These are phyloP conservation scores for Proteles cristata DNA, from an alignment of 2,113 vertebrate species.

Conservation along the genomic window DNA sequence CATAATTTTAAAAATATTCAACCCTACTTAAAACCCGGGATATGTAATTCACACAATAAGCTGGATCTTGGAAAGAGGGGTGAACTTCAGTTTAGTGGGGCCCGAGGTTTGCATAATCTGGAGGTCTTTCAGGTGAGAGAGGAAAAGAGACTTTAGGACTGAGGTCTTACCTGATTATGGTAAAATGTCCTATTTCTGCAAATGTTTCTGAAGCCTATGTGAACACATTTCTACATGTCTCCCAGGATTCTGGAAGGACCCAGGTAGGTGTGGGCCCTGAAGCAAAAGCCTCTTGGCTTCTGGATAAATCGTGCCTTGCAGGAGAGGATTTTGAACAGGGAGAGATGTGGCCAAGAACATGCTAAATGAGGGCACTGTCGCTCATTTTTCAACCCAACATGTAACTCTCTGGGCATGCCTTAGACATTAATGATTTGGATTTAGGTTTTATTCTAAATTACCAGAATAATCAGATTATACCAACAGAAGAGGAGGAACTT, in stretches of 20 bases:
- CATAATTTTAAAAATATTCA: neutral
- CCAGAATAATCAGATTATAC: neutral
- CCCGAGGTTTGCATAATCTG: neutral
- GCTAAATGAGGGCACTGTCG: neutral
- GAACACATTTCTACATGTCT: neutral
- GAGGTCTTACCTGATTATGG: neutral
- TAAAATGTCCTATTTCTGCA: neutral
- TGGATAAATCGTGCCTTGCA: neutral
- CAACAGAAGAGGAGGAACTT: neutral
- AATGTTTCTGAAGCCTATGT: neutral
- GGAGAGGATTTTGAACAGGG: neutral
- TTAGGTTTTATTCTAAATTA: slow-evolving; percentile 29
- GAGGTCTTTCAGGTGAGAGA: neutral
- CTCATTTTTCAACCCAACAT: neutral
- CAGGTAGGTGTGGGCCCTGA: neutral
- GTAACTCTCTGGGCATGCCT: neutral
- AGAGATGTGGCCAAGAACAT: neutral
- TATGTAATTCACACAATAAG: neutral
- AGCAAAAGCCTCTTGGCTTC: neutral
- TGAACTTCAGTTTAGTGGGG: neutral
- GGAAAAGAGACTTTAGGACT: neutral
- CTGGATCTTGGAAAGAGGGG: neutral
- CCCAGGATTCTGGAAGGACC: neutral
- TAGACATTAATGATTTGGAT: neutral
- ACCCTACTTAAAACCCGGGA: neutral